Evolutionary conservation across 2,888 invertebrate genomes (phyloP).

Genomic region (Eristalinus aeneus): DNA sequence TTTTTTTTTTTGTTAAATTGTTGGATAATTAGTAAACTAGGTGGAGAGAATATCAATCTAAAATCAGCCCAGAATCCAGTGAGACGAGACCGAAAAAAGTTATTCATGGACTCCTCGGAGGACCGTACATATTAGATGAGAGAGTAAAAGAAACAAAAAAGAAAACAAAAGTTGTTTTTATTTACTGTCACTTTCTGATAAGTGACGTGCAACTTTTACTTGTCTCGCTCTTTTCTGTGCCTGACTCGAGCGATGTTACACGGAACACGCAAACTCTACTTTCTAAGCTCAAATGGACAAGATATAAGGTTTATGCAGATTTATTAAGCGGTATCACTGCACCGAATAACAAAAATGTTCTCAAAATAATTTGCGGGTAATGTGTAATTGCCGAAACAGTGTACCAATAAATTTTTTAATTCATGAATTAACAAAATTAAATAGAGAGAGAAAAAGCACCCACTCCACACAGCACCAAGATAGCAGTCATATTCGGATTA

Average conservation of each 20-base stretch:
- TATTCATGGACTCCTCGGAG: conserved; percentile 1
- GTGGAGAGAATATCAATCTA: neutral
- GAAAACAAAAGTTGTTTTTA: conserved; percentile 46
- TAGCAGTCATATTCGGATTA: conserved; percentile 38
- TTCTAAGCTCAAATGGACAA: too few species aligned
- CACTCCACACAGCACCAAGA: conserved; percentile 20
- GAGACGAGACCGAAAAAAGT: neutral
- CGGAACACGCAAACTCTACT: neutral
- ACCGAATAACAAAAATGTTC: too few species aligned
- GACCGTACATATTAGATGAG: conserved; percentile 10
- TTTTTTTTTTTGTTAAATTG: neutral
- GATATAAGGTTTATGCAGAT: too few species aligned
- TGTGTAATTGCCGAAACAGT: neutral
- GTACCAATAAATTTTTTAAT: conserved; percentile 5
- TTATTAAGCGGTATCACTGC: too few species aligned
- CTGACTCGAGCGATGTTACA: neutral
- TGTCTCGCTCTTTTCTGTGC: neutral
- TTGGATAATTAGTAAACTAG: neutral
- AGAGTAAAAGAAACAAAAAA: neutral
- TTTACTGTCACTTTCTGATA: conserved; percentile 26
- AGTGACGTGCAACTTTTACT: neutral
- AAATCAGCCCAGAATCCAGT: conserved; percentile 2
- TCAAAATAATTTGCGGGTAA: neutral
- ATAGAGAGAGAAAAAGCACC: conserved; percentile 44
- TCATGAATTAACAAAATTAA: conserved; percentile 30